Base-by-base conservation (phyloP, 2,888 invertebrate genomes). In the Ophonus ardosiacus region DNA sequence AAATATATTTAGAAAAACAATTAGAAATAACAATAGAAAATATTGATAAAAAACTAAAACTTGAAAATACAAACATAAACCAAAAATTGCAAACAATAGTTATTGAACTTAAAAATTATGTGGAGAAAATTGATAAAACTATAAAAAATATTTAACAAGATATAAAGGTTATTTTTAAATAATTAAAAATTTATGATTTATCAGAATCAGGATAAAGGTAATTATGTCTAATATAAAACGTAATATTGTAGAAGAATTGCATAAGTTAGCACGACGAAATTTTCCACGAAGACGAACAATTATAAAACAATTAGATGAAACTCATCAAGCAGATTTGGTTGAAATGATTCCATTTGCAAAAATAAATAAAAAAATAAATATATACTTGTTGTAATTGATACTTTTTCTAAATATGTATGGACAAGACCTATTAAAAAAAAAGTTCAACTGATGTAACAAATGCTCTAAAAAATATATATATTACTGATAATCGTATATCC, bases 271-370 rank as follows among this genome's bases (percentile, higher is more conserved):
- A 43, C 86, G 89, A 51, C 87, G 85, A 81, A 89, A 90, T 87
- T 89, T 89, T 87, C 86, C 86, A 38, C 86, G 89, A 17, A 56
- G 56, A 18, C 51, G 56, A 6, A 86, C 89, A 65, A 68, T 86
- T 76, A 88, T 89, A 24, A 85, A 86, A 56, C 7, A 21, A 18
- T 15, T 91, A 7, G 88, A 90, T 88, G 90, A 91, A 85, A 86
- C 90, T 38, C 90, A 89, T 90, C 91, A 91, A 88, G 89, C 89
- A 24, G 91, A 91, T 88, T 87, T 91, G 8, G 90, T 89, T 24
- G 89, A 89, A 84, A 89, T 90, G 89, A 85, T 84, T 38, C 84
- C 86, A 2, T 89, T 88, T 88, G 76, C 89, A 21, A 86, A 85
- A 43, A 78, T 86, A 51, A 90, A 90, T 86, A 89, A 88, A 61